These are phyloP conservation scores for Silurus asotus DNA, from an alignment of 2,113 vertebrate species.

Conservation along the genomic window DNA sequence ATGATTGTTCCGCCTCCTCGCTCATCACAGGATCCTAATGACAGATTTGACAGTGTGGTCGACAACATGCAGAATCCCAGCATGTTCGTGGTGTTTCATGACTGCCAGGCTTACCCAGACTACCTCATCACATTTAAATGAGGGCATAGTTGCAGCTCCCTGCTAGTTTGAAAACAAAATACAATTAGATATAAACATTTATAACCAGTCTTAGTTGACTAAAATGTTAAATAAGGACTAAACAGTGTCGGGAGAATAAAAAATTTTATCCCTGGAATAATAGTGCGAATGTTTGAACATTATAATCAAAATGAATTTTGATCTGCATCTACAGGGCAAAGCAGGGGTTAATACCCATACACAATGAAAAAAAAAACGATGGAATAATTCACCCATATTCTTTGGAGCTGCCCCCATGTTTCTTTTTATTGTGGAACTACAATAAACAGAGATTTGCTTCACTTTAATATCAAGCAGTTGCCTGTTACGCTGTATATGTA, in stretches of 20 bases:
- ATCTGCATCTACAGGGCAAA: neutral
- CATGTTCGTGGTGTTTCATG: slow-evolving; percentile 74
- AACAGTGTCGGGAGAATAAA: neutral
- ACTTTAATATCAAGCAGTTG: neutral
- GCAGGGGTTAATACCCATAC: neutral
- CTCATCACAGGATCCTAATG: slow-evolving; percentile 21
- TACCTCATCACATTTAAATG: slow-evolving; percentile 74
- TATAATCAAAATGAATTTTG: neutral
- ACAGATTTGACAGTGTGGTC: slow-evolving; percentile 70
- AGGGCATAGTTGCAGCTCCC: neutral
- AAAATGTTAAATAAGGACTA: neutral
- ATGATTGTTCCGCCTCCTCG: slow-evolving; percentile 61
- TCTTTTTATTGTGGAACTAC: neutral
- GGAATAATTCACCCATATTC: neutral
- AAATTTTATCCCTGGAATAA: neutral
- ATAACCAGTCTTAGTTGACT: neutral
- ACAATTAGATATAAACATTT: too few species aligned
- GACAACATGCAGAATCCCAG: slow-evolving; percentile 50
- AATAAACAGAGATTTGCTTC: neutral
- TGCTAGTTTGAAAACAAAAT: neutral
- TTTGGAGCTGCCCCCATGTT: neutral
- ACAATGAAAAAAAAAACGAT: neutral
- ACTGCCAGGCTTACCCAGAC: slow-evolving; percentile 71
- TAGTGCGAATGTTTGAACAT: neutral
- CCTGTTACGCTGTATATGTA: neutral